phyloP scores from a whole-genome alignment of 2,888 invertebrate species.

The Calameuta pallipes region DNA sequence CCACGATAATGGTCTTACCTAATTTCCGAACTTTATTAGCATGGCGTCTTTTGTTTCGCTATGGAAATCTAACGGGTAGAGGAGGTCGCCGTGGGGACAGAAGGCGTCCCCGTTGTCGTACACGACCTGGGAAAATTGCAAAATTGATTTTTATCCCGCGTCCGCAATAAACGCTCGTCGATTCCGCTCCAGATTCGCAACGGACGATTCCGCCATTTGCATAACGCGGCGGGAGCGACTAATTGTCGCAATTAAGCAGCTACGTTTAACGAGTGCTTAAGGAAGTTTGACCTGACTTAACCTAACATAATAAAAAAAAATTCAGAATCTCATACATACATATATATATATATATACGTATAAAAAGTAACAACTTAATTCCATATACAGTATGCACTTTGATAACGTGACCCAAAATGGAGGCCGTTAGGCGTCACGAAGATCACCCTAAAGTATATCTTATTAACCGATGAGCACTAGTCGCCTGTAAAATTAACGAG shows the following conservation, averaged over 20 bases:
- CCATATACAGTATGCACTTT: neutral
- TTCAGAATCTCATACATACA: neutral
- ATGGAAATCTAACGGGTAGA: neutral
- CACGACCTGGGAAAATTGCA: constrained; percentile 59
- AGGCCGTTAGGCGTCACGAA: neutral
- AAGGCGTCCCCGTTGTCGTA: neutral
- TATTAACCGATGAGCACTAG: neutral
- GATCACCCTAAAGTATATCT: neutral
- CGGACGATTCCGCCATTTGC: constrained; percentile 28
- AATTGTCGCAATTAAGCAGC: constrained; percentile 14
- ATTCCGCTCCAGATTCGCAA: constrained; percentile 53
- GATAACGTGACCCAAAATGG: neutral
- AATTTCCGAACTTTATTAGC: neutral
- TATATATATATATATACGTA: neutral
- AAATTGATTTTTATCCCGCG: constrained; percentile 55
- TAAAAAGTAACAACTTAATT: neutral
- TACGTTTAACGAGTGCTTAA: neutral
- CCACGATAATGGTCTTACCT: neutral
- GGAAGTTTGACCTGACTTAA: neutral
- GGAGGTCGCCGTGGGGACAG: neutral
- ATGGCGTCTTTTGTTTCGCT: constrained; percentile 3
- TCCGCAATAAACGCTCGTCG: constrained; percentile 49
- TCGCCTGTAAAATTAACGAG: neutral
- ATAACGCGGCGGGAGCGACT: constrained; percentile 25
- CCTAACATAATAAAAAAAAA: neutral